phyloP scores from a whole-genome alignment of 2,888 invertebrate species.

The Coelopa pilipes region DNA sequence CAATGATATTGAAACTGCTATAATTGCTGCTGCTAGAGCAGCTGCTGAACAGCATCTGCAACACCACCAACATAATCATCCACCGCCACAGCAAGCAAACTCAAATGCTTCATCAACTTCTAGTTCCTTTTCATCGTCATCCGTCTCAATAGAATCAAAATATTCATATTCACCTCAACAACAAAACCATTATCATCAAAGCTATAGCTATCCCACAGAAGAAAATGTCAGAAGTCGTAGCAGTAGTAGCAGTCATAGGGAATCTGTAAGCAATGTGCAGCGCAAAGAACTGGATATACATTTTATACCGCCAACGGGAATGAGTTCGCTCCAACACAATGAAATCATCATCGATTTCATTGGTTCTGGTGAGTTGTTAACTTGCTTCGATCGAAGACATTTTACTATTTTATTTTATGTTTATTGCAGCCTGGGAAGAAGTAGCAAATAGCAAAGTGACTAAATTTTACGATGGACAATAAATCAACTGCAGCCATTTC shows the following conservation, averaged over 20 bases:
- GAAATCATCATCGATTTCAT: constrained; percentile 74
- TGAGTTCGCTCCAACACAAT: constrained; percentile 68
- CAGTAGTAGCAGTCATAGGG: constrained; percentile 49
- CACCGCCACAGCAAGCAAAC: constrained; percentile 41
- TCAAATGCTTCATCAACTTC: constrained; percentile 44
- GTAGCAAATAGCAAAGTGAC: constrained; percentile 71
- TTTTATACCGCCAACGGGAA: constrained; percentile 56
- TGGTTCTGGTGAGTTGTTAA: constrained; percentile 70
- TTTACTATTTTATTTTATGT: background rate
- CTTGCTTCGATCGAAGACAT: background rate
- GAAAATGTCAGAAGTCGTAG: constrained; percentile 40
- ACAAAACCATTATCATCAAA: constrained; percentile 37
- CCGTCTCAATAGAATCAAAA: constrained; percentile 34
- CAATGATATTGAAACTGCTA: constrained; percentile 63
- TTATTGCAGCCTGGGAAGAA: constrained; percentile 78
- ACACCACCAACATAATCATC: constrained; percentile 22
- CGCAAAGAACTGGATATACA: constrained; percentile 54
- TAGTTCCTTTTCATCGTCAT: constrained; percentile 48
- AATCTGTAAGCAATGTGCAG: constrained; percentile 44
- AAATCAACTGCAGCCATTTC: constrained; percentile 48
- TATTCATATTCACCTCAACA: constrained; percentile 40
- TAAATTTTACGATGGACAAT: constrained; percentile 72
- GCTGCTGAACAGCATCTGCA: constrained; percentile 51
- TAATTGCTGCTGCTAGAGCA: constrained; percentile 62
- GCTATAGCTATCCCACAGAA: constrained; percentile 23